A percentile compares a stretch with the other conserved stretches of the same genome.
phyloP scores from a whole-genome alignment of 53 echinoderm and acorn worm species.

The Apostichopus leukothele region DNA sequence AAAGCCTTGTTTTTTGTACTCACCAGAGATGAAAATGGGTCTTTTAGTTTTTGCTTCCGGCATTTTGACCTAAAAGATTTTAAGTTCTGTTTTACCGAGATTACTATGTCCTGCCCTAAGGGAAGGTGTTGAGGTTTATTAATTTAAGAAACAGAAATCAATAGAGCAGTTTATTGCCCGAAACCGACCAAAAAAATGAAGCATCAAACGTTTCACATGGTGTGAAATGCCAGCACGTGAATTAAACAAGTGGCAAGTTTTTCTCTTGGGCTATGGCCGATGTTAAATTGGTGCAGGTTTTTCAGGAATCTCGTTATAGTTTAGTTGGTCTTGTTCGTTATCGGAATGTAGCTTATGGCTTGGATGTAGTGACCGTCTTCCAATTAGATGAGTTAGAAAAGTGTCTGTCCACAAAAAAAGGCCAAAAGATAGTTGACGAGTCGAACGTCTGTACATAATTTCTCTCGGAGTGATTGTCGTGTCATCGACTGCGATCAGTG shows the following conservation, averaged over 20 bases:
- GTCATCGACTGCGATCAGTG: no score
- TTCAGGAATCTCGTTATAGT: background rate
- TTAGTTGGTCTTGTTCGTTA: background rate
- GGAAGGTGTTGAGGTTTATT: conserved; percentile 40
- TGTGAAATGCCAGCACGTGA: conserved; percentile 13
- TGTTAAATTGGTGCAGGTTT: background rate
- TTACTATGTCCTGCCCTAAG: conserved; percentile 22
- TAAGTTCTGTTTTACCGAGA: conserved; percentile 6
- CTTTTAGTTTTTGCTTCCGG: conserved; percentile 2
- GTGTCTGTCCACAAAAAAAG: no score
- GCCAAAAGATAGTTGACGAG: no score
- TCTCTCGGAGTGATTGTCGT: no score
- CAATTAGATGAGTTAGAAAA: no score
- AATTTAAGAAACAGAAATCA: conserved; percentile 36
- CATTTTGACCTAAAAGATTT: conserved; percentile 35
- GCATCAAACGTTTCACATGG: background rate
- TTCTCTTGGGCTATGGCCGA: conserved; percentile 6
- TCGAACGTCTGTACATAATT: no score
- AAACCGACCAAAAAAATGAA: background rate
- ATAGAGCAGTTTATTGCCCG: conserved; percentile 9
- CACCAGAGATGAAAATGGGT: background rate
- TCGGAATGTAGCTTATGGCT: no score
- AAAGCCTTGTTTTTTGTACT: background rate
- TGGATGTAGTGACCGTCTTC: no score
- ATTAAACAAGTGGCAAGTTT: background rate